phyloP scores from a whole-genome alignment of 1,140 invertebrate species.

The Zaprionus davidi region DNA sequence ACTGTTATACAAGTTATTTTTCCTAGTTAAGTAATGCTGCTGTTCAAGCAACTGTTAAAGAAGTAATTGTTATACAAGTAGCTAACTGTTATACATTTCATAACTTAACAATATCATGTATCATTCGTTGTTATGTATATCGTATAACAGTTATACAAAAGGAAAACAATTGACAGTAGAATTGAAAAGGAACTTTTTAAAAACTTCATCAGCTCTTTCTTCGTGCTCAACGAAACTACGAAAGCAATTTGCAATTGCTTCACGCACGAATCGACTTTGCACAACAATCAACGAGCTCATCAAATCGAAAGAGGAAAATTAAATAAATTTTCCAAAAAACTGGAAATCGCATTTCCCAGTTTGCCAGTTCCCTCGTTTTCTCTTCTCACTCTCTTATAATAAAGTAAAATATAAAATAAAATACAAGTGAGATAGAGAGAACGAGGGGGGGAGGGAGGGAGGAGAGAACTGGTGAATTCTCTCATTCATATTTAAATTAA shows the following conservation, averaged over 20 bases:
- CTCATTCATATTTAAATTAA: slow-evolving; percentile 80
- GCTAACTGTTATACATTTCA: too few relatives aligned
- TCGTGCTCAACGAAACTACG: not conserved
- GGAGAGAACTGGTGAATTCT: slow-evolving; percentile 17
- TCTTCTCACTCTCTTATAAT: not conserved
- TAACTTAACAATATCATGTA: too few relatives aligned
- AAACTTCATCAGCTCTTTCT: not conserved
- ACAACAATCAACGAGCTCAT: slow-evolving; percentile 28
- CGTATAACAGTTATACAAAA: not conserved
- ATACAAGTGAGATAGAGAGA: slow-evolving; percentile 10
- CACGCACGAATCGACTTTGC: slow-evolving; percentile 31
- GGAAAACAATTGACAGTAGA: not conserved
- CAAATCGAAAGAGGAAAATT: slow-evolving; percentile 23
- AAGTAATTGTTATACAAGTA: not conserved
- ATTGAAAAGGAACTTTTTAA: not conserved
- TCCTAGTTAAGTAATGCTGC: too few relatives aligned
- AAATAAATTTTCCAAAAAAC: slow-evolving; percentile 12
- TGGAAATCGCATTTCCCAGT: not conserved
- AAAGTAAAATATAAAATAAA: slow-evolving; percentile 34
- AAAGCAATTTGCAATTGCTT: slow-evolving; percentile 14
- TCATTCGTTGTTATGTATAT: too few relatives aligned
- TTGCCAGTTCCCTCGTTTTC: not conserved
- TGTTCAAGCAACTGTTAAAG: not conserved
- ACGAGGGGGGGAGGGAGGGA: not conserved
- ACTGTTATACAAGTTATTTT: not conserved